Base-by-base conservation (phyloP, 2,797 vertebrate genomes). In the Protosalanx chinensis region DNA sequence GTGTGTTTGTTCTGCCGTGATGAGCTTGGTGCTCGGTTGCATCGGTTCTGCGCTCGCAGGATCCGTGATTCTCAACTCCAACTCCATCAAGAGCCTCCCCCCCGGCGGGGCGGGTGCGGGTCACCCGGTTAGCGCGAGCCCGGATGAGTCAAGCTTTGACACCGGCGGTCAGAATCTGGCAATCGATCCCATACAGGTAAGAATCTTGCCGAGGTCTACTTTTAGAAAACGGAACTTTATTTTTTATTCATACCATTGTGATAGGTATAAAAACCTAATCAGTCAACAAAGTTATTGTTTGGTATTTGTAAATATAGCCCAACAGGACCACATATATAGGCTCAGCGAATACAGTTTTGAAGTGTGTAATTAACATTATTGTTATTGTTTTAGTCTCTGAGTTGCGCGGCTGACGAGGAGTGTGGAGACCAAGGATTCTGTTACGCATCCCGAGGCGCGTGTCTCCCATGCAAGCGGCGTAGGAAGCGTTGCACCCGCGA, bases 401-500 rank as follows among this genome's bases (percentile, higher is more conserved):
- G 83, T 18, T 95, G 95, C 63, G n/a, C 80, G 16, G 68, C 86
- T 0, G 94, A 95, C 2, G 91, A 93, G 65, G 93, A 94, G 74
- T 95, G 95, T 68, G 88, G 87, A 0, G 83, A 87, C 0, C 89
- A 93, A 3, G 85, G 92, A 73, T 94, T 91, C 81, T 94, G 93
- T 68, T 81, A 85, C 60, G 72, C 68, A 57, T 76, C 84, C 53
- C 87, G 83, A 71, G 49, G 79, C 69, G 81, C 91, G 29, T 95
- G 95, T 61, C 90, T 95, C 0, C 82, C 92, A 70, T 95, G 95
- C 81, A 85, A 93, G 74, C 91, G 92, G 73, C 93, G 93, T 75
- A 87, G 94, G 61, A 95, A 95, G 80, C 93, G 94, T 65, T 96
- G 95, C 82, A 83, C 90, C 79, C 90, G 94, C 12, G 89, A 94